phyloP scores from a whole-genome alignment of 2,888 invertebrate species.

The Pristionchus exspectatus region DNA sequence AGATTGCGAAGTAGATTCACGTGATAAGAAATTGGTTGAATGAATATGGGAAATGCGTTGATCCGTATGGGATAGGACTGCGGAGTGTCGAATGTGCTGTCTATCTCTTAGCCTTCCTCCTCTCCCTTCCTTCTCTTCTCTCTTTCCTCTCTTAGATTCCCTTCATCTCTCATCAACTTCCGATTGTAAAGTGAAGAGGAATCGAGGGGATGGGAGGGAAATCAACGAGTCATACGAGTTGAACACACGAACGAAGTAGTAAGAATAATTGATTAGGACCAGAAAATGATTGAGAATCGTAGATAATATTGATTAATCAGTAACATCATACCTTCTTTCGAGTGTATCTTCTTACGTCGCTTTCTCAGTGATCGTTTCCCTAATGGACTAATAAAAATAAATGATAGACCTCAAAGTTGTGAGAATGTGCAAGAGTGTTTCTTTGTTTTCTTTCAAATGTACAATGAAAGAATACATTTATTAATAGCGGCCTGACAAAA shows the following conservation, averaged over 20 bases:
- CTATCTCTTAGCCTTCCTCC: not conserved
- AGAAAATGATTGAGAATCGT: too few species aligned
- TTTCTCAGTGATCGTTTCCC: not conserved
- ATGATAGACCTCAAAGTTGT: not conserved
- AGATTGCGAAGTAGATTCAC: too few species aligned
- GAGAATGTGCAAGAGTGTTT: too few species aligned
- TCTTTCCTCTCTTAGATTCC: not conserved
- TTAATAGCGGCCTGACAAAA: too few species aligned
- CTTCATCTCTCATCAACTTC: not conserved
- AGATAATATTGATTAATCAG: too few species aligned
- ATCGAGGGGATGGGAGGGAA: slow-evolving; percentile 82
- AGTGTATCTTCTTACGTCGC: not conserved
- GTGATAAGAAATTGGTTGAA: too few species aligned
- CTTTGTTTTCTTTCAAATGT: too few species aligned
- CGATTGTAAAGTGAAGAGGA: slow-evolving; percentile 5
- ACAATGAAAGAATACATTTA: too few species aligned
- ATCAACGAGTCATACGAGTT: slow-evolving; percentile 85
- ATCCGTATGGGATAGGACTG: slow-evolving; percentile 9
- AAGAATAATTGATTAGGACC: too few species aligned
- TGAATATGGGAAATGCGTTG: not conserved
- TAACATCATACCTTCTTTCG: not conserved
- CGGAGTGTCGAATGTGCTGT: not conserved
- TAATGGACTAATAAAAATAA: not conserved
- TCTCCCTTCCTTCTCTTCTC: not conserved
- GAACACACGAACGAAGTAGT: slow-evolving; percentile 6